Conservation (phyloP, 2,797 vertebrate genomes). For the Balearica regulorum region DNA sequence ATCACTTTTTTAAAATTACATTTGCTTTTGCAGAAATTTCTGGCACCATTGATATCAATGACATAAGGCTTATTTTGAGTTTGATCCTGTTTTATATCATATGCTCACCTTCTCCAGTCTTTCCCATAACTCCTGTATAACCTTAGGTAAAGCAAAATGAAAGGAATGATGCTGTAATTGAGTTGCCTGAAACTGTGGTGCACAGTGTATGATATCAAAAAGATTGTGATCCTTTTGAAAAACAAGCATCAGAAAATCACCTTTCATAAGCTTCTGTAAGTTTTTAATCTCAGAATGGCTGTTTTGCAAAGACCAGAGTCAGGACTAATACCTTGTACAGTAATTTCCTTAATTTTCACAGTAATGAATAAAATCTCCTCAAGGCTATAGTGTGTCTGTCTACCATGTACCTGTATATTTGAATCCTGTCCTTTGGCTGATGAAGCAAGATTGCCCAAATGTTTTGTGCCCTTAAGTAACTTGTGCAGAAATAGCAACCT, state of each 20-base stretch:
- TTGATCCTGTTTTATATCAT: conserved; percentile 50
- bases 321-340: background rate
- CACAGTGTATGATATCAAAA: rapidly evolving
- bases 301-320: background rate
- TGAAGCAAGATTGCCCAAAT: background rate
- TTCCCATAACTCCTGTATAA: conserved; percentile 68
- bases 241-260: background rate
- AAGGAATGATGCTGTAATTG: background rate
- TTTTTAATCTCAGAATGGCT: background rate
- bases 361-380: background rate
- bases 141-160: conserved; percentile 58
- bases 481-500: background rate
- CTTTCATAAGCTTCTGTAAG: background rate
- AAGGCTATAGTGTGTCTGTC: background rate
- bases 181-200: background rate
- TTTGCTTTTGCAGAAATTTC: background rate
- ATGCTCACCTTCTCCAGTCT: conserved; percentile 39
- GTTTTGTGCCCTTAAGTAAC: background rate
- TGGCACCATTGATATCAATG: background rate
- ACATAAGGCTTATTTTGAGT: no score
- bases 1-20: background rate
- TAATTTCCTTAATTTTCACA: background rate
- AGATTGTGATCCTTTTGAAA: background rate
- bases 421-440: background rate
- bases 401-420: background rate